These are phyloP conservation scores for Poecilia picta DNA, from an alignment of 2,797 vertebrate genomes.

Conservation along the genomic window DNA sequence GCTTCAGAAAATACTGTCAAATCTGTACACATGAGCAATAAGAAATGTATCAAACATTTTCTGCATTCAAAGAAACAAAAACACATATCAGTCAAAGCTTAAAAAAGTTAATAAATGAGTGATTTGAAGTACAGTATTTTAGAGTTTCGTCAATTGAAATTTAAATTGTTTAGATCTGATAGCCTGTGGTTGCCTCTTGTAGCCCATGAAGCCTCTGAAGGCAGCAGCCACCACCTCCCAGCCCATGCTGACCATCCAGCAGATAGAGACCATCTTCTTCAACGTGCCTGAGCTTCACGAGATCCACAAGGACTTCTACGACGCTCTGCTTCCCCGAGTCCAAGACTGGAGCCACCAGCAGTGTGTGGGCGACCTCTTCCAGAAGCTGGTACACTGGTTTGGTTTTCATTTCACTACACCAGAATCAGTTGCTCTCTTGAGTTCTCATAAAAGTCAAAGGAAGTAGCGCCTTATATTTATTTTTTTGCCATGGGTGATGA, in stretches of 20 bases:
- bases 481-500: not conserved
- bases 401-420: not conserved
- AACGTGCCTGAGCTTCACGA: constrained; percentile 98
- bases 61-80: not conserved
- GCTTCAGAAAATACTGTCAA: not conserved
- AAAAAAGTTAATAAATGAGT: not conserved
- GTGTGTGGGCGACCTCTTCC: constrained; percentile 97
- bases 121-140: not conserved
- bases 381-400: constrained; percentile 87
- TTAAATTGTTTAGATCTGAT: not conserved
- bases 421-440: not conserved
- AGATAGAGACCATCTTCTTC: constrained; percentile 99
- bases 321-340: constrained; percentile 90
- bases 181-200: constrained; percentile 8
- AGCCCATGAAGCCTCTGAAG: constrained; percentile 99
- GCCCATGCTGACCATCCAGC: constrained; percentile 91
- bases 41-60: not conserved
- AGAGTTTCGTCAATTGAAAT: not conserved
- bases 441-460: not conserved
- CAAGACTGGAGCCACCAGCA: constrained; percentile 95
- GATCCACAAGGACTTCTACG: constrained; percentile 98
- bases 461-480: too few species aligned
- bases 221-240: constrained; percentile 98
- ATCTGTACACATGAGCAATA: not conserved
- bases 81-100: not conserved